Evolutionary conservation across 2,797 vertebrate species (phyloP).

Genomic region (Sparus aurata): DNA sequence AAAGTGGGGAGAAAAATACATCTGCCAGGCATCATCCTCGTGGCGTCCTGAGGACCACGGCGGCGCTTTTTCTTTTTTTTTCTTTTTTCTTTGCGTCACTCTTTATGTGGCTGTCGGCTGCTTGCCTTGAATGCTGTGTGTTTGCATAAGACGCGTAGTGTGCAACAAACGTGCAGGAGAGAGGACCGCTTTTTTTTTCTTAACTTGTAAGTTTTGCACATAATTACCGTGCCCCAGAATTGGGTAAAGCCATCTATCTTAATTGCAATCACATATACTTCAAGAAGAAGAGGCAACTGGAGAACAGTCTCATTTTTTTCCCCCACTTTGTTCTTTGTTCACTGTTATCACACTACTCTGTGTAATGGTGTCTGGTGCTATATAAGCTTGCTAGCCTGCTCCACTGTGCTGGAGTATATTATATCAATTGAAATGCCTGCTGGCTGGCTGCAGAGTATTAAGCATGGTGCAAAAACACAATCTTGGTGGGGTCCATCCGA

Average conservation of each 20-base stretch:
- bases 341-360: conserved; percentile 80
- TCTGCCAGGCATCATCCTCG: conserved; percentile 73
- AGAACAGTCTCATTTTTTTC: conserved; percentile 78
- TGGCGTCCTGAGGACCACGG: conserved; percentile 62
- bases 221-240: conserved; percentile 77
- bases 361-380: conserved; percentile 79
- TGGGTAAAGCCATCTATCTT: conserved; percentile 79
- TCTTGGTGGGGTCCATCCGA: conserved; percentile 71
- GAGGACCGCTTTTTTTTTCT: conserved; percentile 52
- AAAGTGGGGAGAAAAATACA: conserved; percentile 53
- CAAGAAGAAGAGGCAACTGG: conserved; percentile 69
- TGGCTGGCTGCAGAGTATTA: conserved; percentile 80
- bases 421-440: conserved; percentile 78
- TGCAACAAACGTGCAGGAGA: conserved; percentile 35
- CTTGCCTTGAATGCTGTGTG: conserved; percentile 43
- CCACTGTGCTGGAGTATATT: conserved; percentile 68
- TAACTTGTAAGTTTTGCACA: conserved; percentile 67
- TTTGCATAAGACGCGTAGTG: conserved; percentile 47
- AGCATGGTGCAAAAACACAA: conserved; percentile 69
- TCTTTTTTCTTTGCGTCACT: conserved; percentile 60
- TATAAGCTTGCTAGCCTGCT: conserved; percentile 71
- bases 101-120: conserved; percentile 67
- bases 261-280: conserved; percentile 85
- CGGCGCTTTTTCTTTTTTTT: conserved; percentile 3
- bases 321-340: conserved; percentile 78